Conservation (phyloP, 2,113 vertebrate species). For the Melanostigma gelatinosum region DNA sequence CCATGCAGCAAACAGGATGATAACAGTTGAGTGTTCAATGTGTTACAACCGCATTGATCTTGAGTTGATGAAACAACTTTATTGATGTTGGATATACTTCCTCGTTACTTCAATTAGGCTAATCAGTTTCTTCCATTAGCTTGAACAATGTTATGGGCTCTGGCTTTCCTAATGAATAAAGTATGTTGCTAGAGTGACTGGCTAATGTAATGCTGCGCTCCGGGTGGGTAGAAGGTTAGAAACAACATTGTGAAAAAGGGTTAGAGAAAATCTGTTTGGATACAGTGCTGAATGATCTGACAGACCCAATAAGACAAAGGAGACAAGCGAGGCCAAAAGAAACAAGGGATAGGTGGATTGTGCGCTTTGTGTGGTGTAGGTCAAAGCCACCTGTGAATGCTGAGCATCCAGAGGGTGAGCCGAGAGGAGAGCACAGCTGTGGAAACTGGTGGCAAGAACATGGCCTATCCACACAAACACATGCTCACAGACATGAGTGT, state of each 20-base stretch:
- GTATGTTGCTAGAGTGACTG: conserved; percentile 22
- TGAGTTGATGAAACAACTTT: conserved; percentile 44
- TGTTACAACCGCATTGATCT: conserved; percentile 44
- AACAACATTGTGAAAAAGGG: conserved; percentile 49
- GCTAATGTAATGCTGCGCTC: conserved; percentile 44
- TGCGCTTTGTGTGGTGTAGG: conserved; percentile 6
- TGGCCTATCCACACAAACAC: conserved; percentile 27
- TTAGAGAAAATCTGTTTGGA: conserved; percentile 48
- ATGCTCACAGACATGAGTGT: conserved; percentile 27
- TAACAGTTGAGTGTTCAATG: conserved; percentile 22
- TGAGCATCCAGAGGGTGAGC: conserved; percentile 5
- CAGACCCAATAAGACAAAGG: conserved; percentile 12
- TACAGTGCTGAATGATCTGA: conserved; percentile 31
- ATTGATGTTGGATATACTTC: conserved; percentile 45
- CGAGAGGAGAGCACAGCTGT: conserved; percentile 43
- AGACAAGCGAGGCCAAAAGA: conserved; percentile 31
- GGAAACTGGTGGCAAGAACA: conserved; percentile 13
- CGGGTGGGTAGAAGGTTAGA: conserved; percentile 42
- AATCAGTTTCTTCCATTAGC: conserved; percentile 41
- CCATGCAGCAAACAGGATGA: conserved; percentile 28
- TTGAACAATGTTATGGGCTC: conserved; percentile 19
- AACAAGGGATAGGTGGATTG: not conserved
- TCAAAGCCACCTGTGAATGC: conserved; percentile 41
- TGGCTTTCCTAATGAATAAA: conserved; percentile 44
- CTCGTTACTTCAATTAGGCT: conserved; percentile 27